phyloP scores from a whole-genome alignment of 2,113 vertebrate species.

The Sterrhoptilus dennistouni region DNA sequence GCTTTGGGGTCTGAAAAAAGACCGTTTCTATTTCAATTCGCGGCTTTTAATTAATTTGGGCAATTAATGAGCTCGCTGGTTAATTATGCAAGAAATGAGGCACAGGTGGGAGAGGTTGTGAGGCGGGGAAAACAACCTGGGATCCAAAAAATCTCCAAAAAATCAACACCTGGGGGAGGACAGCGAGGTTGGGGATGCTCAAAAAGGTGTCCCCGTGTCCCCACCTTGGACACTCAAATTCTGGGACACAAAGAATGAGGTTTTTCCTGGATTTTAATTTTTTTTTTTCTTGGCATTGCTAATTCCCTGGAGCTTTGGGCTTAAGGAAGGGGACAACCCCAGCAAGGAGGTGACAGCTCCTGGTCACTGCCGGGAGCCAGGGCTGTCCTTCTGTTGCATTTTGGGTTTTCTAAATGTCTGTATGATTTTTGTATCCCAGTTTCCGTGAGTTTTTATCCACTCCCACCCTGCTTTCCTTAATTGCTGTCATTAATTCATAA shows the following conservation, averaged over 20 bases:
- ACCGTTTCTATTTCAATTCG: not conserved
- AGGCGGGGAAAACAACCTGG: not conserved
- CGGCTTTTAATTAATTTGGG: not conserved
- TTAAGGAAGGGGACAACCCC: accelerated
- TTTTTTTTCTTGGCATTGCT: accelerated
- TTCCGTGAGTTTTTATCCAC: too few species aligned
- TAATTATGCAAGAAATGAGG: not conserved
- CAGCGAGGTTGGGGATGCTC: not conserved
- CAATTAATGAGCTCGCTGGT: not conserved
- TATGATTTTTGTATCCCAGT: too few species aligned
- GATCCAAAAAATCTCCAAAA: not conserved
- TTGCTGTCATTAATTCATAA: too few species aligned
- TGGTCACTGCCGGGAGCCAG: not conserved
- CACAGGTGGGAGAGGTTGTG: not conserved
- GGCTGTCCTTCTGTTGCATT: not conserved
- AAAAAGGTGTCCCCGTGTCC: not conserved
- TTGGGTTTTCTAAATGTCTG: too few species aligned
- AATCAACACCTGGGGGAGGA: accelerated
- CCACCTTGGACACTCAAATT: accelerated
- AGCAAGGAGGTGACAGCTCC: not conserved
- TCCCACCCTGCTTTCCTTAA: too few species aligned
- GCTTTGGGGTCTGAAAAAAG: not conserved
- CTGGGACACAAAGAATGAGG: not conserved
- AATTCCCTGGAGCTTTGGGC: accelerated
- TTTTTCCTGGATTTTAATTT: accelerated